Evolutionary conservation across 2,113 vertebrate genomes (phyloP).

Genomic region (Baryphthengus martii): DNA sequence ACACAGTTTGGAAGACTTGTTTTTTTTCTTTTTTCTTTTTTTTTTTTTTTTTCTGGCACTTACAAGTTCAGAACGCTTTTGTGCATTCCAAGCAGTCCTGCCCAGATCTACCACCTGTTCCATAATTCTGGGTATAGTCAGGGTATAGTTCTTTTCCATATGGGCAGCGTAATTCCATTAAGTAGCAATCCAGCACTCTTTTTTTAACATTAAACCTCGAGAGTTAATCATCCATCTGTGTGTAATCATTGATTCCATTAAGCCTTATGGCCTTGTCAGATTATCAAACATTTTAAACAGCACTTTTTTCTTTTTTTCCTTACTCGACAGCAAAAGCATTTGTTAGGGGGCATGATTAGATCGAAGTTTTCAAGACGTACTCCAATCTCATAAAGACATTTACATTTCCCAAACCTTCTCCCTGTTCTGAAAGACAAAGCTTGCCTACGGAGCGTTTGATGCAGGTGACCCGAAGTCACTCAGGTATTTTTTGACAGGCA

Average conservation of each 20-base stretch:
- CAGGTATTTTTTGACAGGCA: background rate
- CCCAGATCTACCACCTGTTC: constrained; percentile 83
- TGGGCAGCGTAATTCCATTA: constrained; percentile 83
- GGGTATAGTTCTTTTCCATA: constrained; percentile 83
- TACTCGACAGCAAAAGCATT: constrained; percentile 73
- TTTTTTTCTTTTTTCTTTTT: constrained; percentile 50
- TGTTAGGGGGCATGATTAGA: constrained; percentile 67
- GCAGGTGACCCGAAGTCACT: background rate
- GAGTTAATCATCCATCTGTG: constrained; percentile 87
- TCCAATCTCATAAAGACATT: background rate
- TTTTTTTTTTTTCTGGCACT: constrained; percentile 71
- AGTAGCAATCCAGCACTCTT: constrained; percentile 81
- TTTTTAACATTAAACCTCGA: constrained; percentile 78
- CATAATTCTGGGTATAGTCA: constrained; percentile 80
- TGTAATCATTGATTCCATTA: constrained; percentile 85
- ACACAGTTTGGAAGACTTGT: constrained; percentile 67
- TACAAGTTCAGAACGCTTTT: constrained; percentile 75
- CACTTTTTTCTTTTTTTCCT: constrained; percentile 49
- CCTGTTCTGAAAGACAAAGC: background rate
- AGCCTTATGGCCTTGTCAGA: constrained; percentile 86
- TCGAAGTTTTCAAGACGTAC: constrained; percentile 54
- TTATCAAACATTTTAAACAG: constrained; percentile 82
- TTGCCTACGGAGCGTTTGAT: background rate
- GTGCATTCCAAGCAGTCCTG: constrained; percentile 80
- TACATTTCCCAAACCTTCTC: background rate